Percentiles rank a stretch among this genome's conserved stretches.
phyloP scores from a whole-genome alignment of 2,797 vertebrate genomes.

The Ispidina picta region DNA sequence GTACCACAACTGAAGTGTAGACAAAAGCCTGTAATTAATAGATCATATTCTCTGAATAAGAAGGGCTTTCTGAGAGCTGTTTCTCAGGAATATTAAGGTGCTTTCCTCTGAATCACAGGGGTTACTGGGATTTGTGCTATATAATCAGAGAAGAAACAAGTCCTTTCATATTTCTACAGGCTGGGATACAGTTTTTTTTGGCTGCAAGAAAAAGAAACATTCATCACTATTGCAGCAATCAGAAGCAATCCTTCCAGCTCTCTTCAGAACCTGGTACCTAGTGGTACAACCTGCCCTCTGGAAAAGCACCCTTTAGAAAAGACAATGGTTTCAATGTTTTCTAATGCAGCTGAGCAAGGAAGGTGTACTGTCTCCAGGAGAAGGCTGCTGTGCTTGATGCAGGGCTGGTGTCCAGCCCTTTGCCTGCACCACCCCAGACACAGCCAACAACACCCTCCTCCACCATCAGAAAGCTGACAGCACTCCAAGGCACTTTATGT shows the following conservation, averaged over 20 bases:
- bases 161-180: slow-evolving; percentile 19
- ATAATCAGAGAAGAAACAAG: slow-evolving; percentile 14
- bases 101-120: slow-evolving; percentile 10
- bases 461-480: not conserved
- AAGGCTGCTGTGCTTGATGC: not conserved
- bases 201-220: not conserved
- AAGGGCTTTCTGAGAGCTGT: not conserved
- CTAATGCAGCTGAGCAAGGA: not conserved
- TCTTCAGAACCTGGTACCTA: not conserved
- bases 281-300: not conserved
- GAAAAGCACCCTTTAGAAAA: not conserved
- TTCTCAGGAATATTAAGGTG: slow-evolving; percentile 21
- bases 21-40: slow-evolving; percentile 25
- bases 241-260: not conserved
- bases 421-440: not conserved
- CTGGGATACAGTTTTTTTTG: not conserved
- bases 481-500: not conserved
- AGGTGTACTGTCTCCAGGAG: not conserved
- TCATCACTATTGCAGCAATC: not conserved
- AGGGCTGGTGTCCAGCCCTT: not conserved
- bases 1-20: not conserved
- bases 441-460: not conserved
- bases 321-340: not conserved
- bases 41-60: slow-evolving; percentile 35
- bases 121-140: not conserved